These are phyloP conservation scores for Drosophila ambigua DNA, from an alignment of 1,140 invertebrate species.

Conservation along the genomic window DNA sequence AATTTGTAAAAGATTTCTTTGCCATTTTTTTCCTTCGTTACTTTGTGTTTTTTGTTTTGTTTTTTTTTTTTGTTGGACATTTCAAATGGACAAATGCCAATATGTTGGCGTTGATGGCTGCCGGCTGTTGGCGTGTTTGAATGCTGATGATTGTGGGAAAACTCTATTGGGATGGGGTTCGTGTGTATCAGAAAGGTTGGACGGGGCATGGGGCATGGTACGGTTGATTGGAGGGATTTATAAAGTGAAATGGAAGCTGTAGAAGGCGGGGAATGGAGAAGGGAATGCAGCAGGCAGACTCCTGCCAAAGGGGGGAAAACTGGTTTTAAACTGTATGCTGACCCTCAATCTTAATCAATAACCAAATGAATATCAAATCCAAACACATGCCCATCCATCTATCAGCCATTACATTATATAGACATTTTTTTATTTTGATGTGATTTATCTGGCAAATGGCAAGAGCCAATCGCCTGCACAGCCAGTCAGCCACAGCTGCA, in stretches of 20 bases:
- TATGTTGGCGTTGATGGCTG: conserved; percentile 71
- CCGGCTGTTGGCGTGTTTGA: conserved; percentile 44
- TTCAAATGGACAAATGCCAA: conserved; percentile 72
- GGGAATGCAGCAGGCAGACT: too few relatives aligned
- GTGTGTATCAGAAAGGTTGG: conserved; percentile 27
- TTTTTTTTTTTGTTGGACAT: conserved; percentile 25
- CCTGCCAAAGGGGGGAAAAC: too few relatives aligned
- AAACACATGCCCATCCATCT: conserved; percentile 35
- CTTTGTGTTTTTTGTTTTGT: conserved; percentile 9
- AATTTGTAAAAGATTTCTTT: conserved; percentile 74
- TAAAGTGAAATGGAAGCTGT: too few relatives aligned
- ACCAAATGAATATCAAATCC: conserved; percentile 29
- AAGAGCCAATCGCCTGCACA: conserved; percentile 40
- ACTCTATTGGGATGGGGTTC: conserved; percentile 27
- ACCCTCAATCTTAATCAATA: conserved; percentile 32
- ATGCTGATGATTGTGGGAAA: conserved; percentile 73
- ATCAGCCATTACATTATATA: conserved; percentile 42
- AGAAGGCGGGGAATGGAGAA: too few relatives aligned
- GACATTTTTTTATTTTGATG: conserved; percentile 25
- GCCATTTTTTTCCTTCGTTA: conserved; percentile 25
- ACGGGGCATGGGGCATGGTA: conserved; percentile 47
- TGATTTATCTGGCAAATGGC: conserved; percentile 44
- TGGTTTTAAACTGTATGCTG: too few relatives aligned
- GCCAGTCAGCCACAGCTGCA: not conserved
- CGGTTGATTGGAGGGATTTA: conserved; percentile 26